phyloP scores from a whole-genome alignment of 2,888 invertebrate genomes.

The Hemithea aestivaria region DNA sequence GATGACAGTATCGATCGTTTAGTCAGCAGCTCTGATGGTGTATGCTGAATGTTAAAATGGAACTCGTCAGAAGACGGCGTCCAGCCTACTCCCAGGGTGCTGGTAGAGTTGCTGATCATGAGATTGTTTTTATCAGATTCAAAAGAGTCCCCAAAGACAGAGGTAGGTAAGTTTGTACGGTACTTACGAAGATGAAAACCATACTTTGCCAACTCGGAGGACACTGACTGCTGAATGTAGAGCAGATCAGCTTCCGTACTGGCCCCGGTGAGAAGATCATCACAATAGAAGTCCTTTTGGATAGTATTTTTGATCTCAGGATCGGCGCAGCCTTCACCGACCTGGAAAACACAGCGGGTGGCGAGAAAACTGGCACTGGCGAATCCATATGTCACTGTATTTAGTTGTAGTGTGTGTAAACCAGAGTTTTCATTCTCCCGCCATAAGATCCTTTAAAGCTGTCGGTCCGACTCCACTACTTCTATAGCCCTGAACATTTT shows the following conservation, averaged over 20 bases:
- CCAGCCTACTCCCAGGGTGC: too few species aligned
- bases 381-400: conserved; percentile 18
- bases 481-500: too few species aligned
- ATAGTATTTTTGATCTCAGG: too few species aligned
- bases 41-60: not conserved
- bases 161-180: not conserved
- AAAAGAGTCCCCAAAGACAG: not conserved
- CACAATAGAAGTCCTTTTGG: too few species aligned
- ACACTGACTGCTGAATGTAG: conserved; percentile 1
- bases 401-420: conserved; percentile 1
- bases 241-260: not conserved
- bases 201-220: not conserved
- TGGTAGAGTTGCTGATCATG: not conserved
- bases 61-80: too few species aligned
- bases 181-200: conserved; percentile 1
- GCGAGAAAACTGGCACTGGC: conserved; percentile 14
- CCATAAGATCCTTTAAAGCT: conserved; percentile 17
- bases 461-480: too few species aligned
- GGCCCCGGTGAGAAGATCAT: not conserved
- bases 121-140: not conserved
- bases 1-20: too few species aligned
- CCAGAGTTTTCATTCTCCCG: not conserved
- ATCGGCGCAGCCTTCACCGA: too few species aligned
- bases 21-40: not conserved
- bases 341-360: too few species aligned